Evolutionary conservation across 2,888 invertebrate species (phyloP).

Genomic region (Antheraea yamamai): DNA sequence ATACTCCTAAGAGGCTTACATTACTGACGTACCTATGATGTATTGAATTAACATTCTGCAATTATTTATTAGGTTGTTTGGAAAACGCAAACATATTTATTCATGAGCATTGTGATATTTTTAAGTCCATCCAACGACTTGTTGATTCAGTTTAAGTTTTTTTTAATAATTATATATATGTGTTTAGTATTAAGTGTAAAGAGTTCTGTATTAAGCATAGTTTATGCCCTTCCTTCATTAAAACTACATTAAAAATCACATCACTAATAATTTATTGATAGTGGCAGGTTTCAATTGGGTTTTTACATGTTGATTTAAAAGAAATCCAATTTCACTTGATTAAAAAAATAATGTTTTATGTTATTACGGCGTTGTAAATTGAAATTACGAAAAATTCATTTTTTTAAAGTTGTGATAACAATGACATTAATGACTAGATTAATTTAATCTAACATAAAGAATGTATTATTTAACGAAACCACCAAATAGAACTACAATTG

Average conservation of each 20-base stretch:
- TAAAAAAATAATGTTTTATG: not conserved
- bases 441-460: not conserved
- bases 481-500: not conserved
- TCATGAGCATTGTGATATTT: constrained; percentile 49
- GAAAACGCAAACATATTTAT: constrained; percentile 4
- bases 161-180: constrained; percentile 21
- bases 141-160: constrained; percentile 40
- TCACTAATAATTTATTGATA: not conserved
- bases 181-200: not conserved
- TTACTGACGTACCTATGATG: not conserved
- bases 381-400: not conserved
- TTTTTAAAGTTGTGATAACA: not conserved
- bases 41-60: not conserved
- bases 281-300: not conserved
- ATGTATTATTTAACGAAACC: not conserved
- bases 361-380: not conserved
- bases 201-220: not conserved
- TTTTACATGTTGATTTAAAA: not conserved
- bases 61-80: not conserved
- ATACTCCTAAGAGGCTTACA: not conserved
- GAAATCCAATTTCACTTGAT: not conserved
- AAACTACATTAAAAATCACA: not conserved
- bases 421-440: not conserved
- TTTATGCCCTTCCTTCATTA: not conserved
- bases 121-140: constrained; percentile 54